A percentile compares a stretch with the other conserved stretches of the same genome.
These are phyloP conservation scores for Hydra vulgaris DNA, from an alignment of 30 jellyfish, hydroid and myxozoan species.

Conservation along the genomic window DNA sequence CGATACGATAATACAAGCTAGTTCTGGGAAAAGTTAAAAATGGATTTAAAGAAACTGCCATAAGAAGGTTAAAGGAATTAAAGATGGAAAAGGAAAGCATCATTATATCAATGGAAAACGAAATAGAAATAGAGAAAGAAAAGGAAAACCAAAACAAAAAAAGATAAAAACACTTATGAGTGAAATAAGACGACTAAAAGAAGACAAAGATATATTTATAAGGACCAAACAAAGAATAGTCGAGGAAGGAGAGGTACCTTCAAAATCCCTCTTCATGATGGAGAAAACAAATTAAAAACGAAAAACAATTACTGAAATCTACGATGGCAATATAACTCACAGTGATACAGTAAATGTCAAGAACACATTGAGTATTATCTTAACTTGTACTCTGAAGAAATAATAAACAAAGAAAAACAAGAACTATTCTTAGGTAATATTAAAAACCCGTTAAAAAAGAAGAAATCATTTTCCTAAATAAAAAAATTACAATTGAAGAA, in stretches of 20 bases:
- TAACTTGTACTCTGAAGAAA: background rate
- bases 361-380: background rate
- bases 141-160: too few relatives aligned
- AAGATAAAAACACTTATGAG: too few relatives aligned
- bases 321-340: background rate
- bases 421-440: background rate
- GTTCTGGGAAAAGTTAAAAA: background rate
- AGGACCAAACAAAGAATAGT: background rate
- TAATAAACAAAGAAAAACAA: background rate
- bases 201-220: background rate
- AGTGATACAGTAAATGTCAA: background rate
- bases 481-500: background rate
- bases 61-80: background rate
- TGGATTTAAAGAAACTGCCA: background rate
- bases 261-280: background rate
- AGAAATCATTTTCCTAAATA: background rate
- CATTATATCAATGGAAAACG: too few relatives aligned
- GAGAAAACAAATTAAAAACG: background rate
- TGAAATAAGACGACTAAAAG: too few relatives aligned
- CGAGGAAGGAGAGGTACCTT: background rate
- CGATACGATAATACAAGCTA: background rate
- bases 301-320: background rate
- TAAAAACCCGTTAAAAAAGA: background rate
- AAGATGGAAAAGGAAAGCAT: background rate
- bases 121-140: too few relatives aligned